Evolutionary conservation across 2,113 vertebrate species (phyloP).

Genomic region (Felis chaus): DNA sequence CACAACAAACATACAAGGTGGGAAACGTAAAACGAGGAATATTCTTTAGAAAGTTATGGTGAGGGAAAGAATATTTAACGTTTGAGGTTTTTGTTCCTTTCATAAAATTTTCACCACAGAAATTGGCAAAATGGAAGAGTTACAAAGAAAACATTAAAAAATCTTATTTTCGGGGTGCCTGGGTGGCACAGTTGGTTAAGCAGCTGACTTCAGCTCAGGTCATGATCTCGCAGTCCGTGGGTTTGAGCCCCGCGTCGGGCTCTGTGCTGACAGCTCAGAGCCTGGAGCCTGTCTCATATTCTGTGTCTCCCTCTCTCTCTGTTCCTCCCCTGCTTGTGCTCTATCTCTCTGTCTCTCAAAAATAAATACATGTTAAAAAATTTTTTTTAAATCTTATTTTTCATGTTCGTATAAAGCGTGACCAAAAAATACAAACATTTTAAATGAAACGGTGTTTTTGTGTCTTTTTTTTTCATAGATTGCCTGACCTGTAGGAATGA

Average conservation of each 20-base stretch:
- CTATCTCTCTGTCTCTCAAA: too few species aligned
- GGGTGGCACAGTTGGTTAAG: too few species aligned
- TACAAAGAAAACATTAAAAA: constrained; percentile 4
- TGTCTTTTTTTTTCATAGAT: neutral
- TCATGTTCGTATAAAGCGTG: neutral
- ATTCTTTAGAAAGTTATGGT: neutral
- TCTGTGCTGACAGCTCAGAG: too few species aligned
- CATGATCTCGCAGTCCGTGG: too few species aligned
- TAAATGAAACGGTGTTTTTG: neutral
- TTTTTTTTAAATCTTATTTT: neutral
- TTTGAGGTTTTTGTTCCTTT: neutral
- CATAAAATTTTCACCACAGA: neutral
- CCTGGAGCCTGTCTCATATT: too few species aligned
- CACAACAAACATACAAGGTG: neutral
- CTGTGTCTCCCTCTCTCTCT: too few species aligned
- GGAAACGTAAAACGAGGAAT: neutral
- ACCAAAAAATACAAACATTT: neutral
- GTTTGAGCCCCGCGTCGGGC: too few species aligned
- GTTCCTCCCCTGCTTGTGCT: too few species aligned
- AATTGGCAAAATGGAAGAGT: neutral
- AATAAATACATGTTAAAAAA: too few species aligned
- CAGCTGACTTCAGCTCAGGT: too few species aligned
- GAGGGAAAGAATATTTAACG: neutral
- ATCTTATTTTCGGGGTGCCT: too few species aligned
- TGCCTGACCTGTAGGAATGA: neutral